Base-by-base conservation (phyloP, 2,888 invertebrate genomes). In the Parascotia fuliginaria region DNA sequence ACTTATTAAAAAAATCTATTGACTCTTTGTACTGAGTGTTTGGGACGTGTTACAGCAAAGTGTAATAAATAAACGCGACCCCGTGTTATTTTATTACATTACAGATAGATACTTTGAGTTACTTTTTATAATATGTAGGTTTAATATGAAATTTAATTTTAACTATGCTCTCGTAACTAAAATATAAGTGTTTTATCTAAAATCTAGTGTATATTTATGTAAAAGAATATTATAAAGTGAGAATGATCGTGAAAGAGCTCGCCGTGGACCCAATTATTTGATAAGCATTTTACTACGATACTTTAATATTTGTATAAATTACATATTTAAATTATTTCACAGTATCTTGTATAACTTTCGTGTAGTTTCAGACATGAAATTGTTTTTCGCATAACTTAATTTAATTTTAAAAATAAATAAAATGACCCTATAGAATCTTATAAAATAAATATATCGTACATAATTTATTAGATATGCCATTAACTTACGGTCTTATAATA, bases 1-100 rank as follows among this genome's bases (percentile, higher is more conserved):
- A 85, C 81, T 89, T 85, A 85, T 76, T 64, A 52, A 84, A 85
- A 81, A 88, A 84, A 82, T 84, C 78, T 87, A 89, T 91, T 85
- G 87, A 87, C 87, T 86, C 74, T 77, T 72, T 78, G 75, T 73
- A 73, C 67, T 55, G 67, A 64, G 65, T 77, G 70, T 79, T 79
- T 73, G 63, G 60, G 64, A 66, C 50, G 68, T 75, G 77, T 79
- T 74, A 70, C 41, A 42, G 37, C 22, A 49, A 42, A 14, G 22
- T 42, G 27, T 44, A 29, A 19, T 36, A 36, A 19, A 36, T 15
- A 31, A 13, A 31, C 31, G 3, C 6, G 24, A 7, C 7, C 24
- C 7, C 4, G 24, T 24, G 1, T 24, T 1, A 3, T 19, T 3
- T 19, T 19, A 19, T 19, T n/a, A n/a, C n/a, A n/a, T n/a, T n/a